Base-by-base conservation (phyloP, 2,797 vertebrate genomes). In the Rhinatrema bivittatum region DNA sequence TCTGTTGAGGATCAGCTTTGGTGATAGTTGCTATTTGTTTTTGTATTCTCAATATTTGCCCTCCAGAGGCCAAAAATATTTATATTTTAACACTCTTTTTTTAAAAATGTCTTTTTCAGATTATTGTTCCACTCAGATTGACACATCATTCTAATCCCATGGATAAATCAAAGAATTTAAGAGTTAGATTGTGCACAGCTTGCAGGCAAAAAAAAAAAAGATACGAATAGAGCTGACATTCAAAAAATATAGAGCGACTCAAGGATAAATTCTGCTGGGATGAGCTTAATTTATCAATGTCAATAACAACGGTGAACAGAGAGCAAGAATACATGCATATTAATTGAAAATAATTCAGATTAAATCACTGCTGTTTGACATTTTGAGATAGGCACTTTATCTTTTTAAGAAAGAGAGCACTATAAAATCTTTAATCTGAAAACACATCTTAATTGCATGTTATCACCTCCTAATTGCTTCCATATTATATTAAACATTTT, bases 261-360 rank as follows among this genome's bases (percentile, higher is more conserved):
- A 81, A 81, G 82, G 78, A 87, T 84, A 89, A 89, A 91, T 87
- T 89, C 72, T 68, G 73, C 77, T 79, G 61, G 85, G 87, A 90
- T 91, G 76, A 91, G 87, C 82, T 88, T 88, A 89, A 93, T 97
- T 92, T 86, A 90, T 99, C 94, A 97, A 85, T 79, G 91, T 91
- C 94, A 90, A 86, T 91, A 89, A 86, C 66, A 55, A 79, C 60
- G 70, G 87, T 81, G 81, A 89, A 86, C 76, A 85, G 78, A 72
- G 77, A 69, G 57, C 80, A 76, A 84, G 81, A 81, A 87, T 80
- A 88, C 90, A 91, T 93, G 88, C 91, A 98, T 94, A 94, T 97
- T 96, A 94, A 97, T 96, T 92, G 91, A 94, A 97, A 95, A 91
- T 93, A 94, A 94, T 91, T 87, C 87, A 89, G 90, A 96, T 98